Evolutionary conservation across 2,113 vertebrate genomes (phyloP).

Genomic region (Amazona vittata): DNA sequence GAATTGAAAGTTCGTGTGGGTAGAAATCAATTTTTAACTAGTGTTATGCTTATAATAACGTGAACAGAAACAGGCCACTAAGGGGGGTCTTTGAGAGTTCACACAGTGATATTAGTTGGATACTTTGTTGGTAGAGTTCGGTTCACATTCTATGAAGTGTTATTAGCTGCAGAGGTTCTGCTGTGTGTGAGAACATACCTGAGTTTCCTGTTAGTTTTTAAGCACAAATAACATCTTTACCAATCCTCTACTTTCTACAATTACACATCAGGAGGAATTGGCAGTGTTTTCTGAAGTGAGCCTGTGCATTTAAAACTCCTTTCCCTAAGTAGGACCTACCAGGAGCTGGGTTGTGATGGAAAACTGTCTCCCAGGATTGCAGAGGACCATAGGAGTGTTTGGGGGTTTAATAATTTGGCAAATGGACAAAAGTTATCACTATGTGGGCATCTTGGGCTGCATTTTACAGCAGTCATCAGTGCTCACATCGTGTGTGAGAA

Average conservation of each 20-base stretch:
- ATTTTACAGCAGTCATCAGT: not conserved
- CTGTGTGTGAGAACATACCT: not conserved
- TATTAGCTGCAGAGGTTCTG: not conserved
- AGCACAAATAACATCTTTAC: not conserved
- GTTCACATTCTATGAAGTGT: not conserved
- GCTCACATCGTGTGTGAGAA: rapidly evolving
- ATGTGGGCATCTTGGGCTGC: not conserved
- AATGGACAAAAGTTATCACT: not conserved
- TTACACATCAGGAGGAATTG: rapidly evolving
- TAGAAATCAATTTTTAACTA: not conserved
- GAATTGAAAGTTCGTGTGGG: not conserved
- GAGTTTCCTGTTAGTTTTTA: not conserved
- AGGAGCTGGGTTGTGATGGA: not conserved
- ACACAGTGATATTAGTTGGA: not conserved
- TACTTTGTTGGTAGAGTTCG: not conserved
- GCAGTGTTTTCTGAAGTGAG: not conserved
- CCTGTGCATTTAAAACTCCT: not conserved
- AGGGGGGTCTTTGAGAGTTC: not conserved
- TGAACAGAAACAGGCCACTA: not conserved
- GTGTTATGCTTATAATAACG: not conserved
- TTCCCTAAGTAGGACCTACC: not conserved
- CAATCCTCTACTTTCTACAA: not conserved
- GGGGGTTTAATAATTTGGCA: not conserved
- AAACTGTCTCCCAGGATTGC: not conserved
- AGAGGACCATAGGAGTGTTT: not conserved